Evolutionary conservation across 2,113 vertebrate species (phyloP), one percentile per base, ranked within the genome.

Genomic region (Cephalopterus ornatus): DNA sequence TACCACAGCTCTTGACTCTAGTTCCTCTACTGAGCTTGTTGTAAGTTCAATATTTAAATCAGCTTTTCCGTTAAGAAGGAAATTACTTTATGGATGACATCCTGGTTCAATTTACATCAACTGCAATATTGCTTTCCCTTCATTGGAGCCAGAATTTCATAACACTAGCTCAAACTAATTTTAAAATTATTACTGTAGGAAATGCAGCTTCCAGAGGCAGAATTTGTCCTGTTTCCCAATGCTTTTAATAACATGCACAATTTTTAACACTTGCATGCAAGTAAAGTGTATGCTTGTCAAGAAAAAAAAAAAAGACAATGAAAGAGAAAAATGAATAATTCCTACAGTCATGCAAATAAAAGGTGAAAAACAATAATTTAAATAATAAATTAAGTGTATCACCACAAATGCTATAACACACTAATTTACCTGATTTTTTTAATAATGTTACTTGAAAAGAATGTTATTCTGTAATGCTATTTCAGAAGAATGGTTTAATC

Each of bases 31-130:
- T 80, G 28, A 44, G 11, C 19, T 79, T 68, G 18, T 65, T 58
- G 20, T 27, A 75, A 83, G 22, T 62, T 86, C 75, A 81, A 35
- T 67, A 70, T 92, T 84, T 87, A 91, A 77, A 87, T 66, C 42
- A 74, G 39, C 9, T 84, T 92, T 80, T 84, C 68, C 76, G 11
- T 74, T 71, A 74, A 85, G 80, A 81, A 66, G 65, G 65, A 91
- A 94, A 94, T 93, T 63, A 17, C 41, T 61, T 97, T 89, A 89
- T 85, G 77, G 68, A 94, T 87, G 42, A 84, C 52, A 89, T 89
- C 65, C 73, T 92, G 26, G 37, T 84, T 94, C 68, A 84, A 85
- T 95, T 91, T 91, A 50, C 61, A 83, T 85, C 44, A 83, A 44
- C 18, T 68, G 39, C 39, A 85, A 79, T 85, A 89, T 85, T 85